Percentiles rank a stretch among this genome's conserved stretches.
These are phyloP conservation scores for Drosophila lini DNA, from an alignment of 1,140 invertebrate species.

Conservation along the genomic window DNA sequence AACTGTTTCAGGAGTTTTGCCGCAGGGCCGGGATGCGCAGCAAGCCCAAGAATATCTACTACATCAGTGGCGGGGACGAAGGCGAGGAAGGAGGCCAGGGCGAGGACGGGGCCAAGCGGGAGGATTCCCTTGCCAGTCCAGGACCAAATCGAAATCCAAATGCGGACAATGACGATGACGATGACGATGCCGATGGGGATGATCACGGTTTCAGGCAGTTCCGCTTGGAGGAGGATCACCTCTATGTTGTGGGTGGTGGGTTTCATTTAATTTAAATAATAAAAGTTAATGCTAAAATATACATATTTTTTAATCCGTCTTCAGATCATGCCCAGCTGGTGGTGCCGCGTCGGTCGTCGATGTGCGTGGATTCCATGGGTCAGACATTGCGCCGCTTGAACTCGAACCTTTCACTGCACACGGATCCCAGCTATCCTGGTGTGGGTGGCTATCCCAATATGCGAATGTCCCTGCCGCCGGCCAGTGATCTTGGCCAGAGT, in stretches of 20 bases:
- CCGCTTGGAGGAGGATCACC: conserved; percentile 69
- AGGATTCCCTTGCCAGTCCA: not conserved
- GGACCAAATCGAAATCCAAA: not conserved
- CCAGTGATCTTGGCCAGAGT: conserved; percentile 64
- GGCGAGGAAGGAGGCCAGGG: conserved; percentile 9
- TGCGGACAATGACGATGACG: conserved; percentile 16
- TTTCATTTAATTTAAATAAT: not conserved
- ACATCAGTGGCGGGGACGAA: conserved; percentile 65
- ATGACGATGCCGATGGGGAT: conserved; percentile 57
- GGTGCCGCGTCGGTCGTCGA: conserved; percentile 59
- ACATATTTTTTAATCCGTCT: too few species aligned
- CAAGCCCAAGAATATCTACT: conserved; percentile 81
- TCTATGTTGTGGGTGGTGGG: conserved; percentile 73
- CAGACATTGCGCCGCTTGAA: conserved; percentile 59
- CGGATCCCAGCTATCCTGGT: conserved; percentile 42
- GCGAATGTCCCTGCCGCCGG: conserved; percentile 41
- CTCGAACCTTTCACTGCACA: conserved; percentile 76
- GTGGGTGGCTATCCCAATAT: conserved; percentile 11
- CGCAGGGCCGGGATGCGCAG: conserved; percentile 70
- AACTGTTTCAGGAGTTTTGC: conserved; percentile 81
- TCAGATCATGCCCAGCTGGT: conserved; percentile 58
- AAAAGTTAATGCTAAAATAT: not conserved
- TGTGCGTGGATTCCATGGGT: conserved; percentile 51
- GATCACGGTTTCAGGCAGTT: conserved; percentile 66
- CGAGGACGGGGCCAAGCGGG: not conserved